These are phyloP conservation scores for Chionis minor DNA, from an alignment of 2,113 vertebrate species.

Conservation along the genomic window DNA sequence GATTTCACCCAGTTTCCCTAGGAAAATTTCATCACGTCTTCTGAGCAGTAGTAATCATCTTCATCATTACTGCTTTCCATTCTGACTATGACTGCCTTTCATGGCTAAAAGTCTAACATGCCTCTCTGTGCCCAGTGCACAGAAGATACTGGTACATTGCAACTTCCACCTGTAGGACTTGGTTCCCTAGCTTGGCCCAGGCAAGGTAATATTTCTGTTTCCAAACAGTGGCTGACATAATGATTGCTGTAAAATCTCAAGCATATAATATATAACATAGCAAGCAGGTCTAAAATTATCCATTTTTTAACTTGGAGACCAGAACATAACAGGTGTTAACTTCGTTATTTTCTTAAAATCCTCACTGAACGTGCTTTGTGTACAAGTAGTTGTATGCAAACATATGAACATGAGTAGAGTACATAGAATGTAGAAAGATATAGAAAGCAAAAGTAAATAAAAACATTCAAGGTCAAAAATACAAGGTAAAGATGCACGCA, in stretches of 20 bases:
- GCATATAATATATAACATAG: not conserved
- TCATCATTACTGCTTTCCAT: not conserved
- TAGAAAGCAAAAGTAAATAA: not conserved
- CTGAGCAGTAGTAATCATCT: not conserved
- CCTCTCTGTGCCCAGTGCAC: not conserved
- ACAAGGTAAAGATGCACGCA: not conserved
- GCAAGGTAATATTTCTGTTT: not conserved
- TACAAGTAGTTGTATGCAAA: not conserved
- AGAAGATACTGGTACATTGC: not conserved
- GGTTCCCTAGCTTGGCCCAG: not conserved
- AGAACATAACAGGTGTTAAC: not conserved
- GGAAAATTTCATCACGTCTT: not conserved
- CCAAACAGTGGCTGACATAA: not conserved
- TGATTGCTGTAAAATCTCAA: not conserved
- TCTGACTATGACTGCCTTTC: not conserved
- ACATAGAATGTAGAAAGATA: not conserved
- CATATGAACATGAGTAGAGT: not conserved
- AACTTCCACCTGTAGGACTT: not conserved
- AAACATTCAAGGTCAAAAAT: not conserved
- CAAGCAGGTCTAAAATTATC: not conserved
- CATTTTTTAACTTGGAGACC: not conserved
- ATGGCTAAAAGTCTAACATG: fast-evolving
- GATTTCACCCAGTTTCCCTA: not conserved
- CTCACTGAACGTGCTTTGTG: not conserved
- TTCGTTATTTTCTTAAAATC: not conserved